These are phyloP conservation scores for Ptilonorhynchus violaceus DNA, from an alignment of 2,113 vertebrate species.

Conservation along the genomic window DNA sequence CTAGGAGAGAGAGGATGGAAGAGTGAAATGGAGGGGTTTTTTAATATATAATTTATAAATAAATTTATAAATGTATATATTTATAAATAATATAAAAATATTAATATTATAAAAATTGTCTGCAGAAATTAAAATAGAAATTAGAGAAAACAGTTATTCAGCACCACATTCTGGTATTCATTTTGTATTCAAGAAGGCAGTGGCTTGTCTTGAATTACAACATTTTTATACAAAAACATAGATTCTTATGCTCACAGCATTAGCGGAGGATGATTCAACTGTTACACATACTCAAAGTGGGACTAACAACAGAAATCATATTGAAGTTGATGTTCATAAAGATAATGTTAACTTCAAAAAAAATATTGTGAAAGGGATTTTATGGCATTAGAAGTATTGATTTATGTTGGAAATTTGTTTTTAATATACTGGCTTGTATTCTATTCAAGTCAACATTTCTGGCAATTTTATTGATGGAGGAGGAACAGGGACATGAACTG, in stretches of 20 bases:
- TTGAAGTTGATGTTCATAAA: not conserved
- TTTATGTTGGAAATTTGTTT: not conserved
- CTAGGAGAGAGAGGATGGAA: not conserved
- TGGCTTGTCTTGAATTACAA: not conserved
- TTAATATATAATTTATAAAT: not conserved
- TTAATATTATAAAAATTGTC: not conserved
- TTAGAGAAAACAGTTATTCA: not conserved
- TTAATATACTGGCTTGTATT: not conserved
- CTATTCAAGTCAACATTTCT: not conserved
- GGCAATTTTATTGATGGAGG: not conserved
- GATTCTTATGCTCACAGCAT: not conserved
- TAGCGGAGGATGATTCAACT: not conserved
- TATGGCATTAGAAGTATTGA: not conserved
- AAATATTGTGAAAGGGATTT: not conserved
- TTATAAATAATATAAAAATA: not conserved
- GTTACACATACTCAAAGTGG: not conserved
- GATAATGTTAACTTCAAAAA: not conserved
- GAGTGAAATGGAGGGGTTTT: not conserved
- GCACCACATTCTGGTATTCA: not conserved
- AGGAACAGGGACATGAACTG: not conserved
- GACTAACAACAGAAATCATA: not conserved
- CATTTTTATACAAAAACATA: not conserved
- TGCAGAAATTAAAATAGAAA: not conserved
- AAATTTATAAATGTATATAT: not conserved
- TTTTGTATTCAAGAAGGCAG: not conserved